phyloP scores from a whole-genome alignment of 2,113 vertebrate species.

The Triplophysa tibetana region DNA sequence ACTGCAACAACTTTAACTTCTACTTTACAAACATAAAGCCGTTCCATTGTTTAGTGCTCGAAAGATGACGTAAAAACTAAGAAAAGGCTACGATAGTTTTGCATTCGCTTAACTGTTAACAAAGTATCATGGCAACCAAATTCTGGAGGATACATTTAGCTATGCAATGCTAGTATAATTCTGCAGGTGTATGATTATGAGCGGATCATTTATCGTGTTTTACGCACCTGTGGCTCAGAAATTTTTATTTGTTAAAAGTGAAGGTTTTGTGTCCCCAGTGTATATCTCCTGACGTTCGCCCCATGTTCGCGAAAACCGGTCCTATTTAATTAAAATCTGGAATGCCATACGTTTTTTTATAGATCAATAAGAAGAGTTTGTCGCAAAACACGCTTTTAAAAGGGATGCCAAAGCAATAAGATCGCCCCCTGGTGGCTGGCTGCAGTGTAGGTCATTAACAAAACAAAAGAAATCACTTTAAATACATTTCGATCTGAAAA shows the following conservation, averaged over 20 bases:
- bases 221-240: neutral
- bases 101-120: neutral
- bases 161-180: neutral
- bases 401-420: too few relatives aligned
- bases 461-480: too few relatives aligned
- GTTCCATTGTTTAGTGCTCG: neutral
- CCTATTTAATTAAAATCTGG: too few relatives aligned
- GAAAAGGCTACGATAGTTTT: neutral
- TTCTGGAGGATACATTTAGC: neutral
- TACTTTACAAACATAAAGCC: neutral
- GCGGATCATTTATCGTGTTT: neutral
- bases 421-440: too few relatives aligned
- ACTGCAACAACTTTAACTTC: neutral
- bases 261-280: neutral
- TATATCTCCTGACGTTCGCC: neutral
- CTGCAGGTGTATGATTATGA: neutral
- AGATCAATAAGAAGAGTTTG: too few relatives aligned
- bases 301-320: too few relatives aligned
- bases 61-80: too few relatives aligned
- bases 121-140: constrained; percentile 6
- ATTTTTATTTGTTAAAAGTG: neutral
- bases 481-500: too few relatives aligned
- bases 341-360: too few relatives aligned
- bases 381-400: too few relatives aligned
- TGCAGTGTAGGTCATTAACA: too few relatives aligned